Conservation (phyloP, 2,113 vertebrate species). For the Xyliphius kryptos region DNA sequence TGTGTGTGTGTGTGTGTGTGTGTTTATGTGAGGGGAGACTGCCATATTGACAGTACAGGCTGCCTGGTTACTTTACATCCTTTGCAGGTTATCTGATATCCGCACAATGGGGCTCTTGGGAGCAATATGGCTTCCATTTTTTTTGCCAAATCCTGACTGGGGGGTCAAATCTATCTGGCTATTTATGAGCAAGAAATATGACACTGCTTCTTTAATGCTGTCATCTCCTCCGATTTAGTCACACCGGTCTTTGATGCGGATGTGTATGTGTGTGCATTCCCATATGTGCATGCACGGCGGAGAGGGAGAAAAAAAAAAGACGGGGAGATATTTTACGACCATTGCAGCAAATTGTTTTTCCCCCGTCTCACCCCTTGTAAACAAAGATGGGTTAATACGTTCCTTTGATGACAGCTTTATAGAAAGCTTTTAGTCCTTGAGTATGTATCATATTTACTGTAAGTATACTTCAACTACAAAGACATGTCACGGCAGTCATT, state of each 20-base stretch:
- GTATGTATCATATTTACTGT: conserved; percentile 80
- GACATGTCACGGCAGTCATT: conserved; percentile 51
- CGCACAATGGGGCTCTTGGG: conserved; percentile 79
- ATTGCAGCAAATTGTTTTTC: conserved; percentile 69
- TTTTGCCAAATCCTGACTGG: conserved; percentile 76
- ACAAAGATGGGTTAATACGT: conserved; percentile 76
- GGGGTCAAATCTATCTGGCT: conserved; percentile 96
- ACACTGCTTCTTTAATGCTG: conserved; percentile 90
- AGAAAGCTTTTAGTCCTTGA: conserved; percentile 74
- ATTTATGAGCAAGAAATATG: conserved; percentile 98
- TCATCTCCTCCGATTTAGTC: conserved; percentile 69
- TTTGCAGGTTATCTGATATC: conserved; percentile 83
- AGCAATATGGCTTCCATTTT: conserved; percentile 76
- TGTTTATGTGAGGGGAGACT: conserved; percentile 32
- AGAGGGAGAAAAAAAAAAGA: too few relatives aligned
- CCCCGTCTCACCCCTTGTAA: conserved; percentile 69
- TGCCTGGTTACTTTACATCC: conserved; percentile 72
- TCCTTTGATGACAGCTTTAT: conserved; percentile 73
- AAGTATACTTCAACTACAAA: conserved; percentile 72
- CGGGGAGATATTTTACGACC: conserved; percentile 60
- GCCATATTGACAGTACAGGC: conserved; percentile 74
- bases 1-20: conserved; percentile 33
- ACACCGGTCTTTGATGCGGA: neutral
- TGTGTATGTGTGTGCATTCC: conserved; percentile 33
- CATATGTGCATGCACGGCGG: conserved; percentile 47